phyloP scores from a whole-genome alignment of 2,797 vertebrate genomes.

The Amphiprion clarkii region DNA sequence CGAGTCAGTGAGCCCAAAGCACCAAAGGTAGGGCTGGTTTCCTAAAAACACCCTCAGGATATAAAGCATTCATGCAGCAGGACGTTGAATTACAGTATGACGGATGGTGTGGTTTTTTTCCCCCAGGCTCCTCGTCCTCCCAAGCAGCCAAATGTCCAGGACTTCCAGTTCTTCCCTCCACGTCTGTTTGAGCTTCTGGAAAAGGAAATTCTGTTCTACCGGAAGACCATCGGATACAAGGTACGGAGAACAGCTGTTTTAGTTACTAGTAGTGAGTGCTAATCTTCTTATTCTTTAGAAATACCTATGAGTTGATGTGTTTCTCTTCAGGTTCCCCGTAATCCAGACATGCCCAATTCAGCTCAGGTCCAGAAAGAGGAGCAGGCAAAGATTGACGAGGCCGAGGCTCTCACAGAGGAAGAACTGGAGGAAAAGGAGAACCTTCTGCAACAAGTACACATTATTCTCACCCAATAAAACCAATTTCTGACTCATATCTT shows the following conservation, averaged over 20 bases:
- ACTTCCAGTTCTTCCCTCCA: conserved; percentile 99
- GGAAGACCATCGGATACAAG: conserved; percentile 99
- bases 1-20: conserved; percentile 99
- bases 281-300: not conserved
- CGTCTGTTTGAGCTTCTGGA: conserved; percentile 98
- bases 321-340: conserved; percentile 92
- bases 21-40: conserved; percentile 89
- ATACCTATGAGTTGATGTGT: not conserved
- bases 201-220: conserved; percentile 99
- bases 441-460: conserved; percentile 93
- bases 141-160: conserved; percentile 99
- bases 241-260: conserved; percentile 69
- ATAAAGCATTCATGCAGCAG: not conserved
- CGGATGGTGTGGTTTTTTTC: not conserved
- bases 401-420: conserved; percentile 96
- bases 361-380: conserved; percentile 97
- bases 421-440: conserved; percentile 99
- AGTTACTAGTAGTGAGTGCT: too few relatives aligned
- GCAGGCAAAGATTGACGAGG: conserved; percentile 97
- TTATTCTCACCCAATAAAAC: not conserved
- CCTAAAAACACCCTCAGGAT: not conserved
- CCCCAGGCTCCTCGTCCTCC: conserved; percentile 95
- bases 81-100: not conserved
- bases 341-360: conserved; percentile 95
- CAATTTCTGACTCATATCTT: fast-evolving